Conservation (phyloP, 2,888 invertebrate species). For the Neoascia interrupta region DNA sequence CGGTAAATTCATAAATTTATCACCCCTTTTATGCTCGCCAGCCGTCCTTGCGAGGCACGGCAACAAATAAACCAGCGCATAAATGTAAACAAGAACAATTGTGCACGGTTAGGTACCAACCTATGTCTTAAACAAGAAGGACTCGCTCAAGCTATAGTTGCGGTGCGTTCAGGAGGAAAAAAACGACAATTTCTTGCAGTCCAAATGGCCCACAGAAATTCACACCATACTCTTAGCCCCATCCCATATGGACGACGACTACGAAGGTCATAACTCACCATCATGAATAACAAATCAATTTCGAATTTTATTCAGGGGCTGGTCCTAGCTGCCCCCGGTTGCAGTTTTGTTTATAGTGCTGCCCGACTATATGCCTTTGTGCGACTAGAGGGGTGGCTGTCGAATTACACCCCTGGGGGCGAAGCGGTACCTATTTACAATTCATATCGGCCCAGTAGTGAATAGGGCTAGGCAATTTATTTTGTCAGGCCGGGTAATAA, state of each 20-base stretch:
- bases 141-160: neutral
- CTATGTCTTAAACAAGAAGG: no score
- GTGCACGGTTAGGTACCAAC: no score
- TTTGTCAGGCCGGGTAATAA: constrained; percentile 38
- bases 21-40: constrained; percentile 15
- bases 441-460: constrained; percentile 19
- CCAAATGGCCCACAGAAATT: constrained; percentile 27
- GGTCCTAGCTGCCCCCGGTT: constrained; percentile 43
- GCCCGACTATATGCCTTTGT: constrained; percentile 1
- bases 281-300: constrained; percentile 63
- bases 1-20: constrained; percentile 42
- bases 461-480: constrained; percentile 37
- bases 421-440: constrained; percentile 15
- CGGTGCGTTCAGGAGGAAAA: constrained; percentile 28
- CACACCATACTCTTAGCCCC: constrained; percentile 1
- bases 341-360: constrained; percentile 29
- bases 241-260: no score
- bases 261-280: constrained; percentile 51
- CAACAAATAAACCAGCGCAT: constrained; percentile 43
- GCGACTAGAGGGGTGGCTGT: neutral
- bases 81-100: constrained; percentile 48
- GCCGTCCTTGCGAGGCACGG: constrained; percentile 18
- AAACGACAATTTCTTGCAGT: neutral
- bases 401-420: constrained; percentile 29
- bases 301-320: constrained; percentile 51